phyloP scores from a whole-genome alignment of 1,140 invertebrate species.

The Zophobas morio region DNA sequence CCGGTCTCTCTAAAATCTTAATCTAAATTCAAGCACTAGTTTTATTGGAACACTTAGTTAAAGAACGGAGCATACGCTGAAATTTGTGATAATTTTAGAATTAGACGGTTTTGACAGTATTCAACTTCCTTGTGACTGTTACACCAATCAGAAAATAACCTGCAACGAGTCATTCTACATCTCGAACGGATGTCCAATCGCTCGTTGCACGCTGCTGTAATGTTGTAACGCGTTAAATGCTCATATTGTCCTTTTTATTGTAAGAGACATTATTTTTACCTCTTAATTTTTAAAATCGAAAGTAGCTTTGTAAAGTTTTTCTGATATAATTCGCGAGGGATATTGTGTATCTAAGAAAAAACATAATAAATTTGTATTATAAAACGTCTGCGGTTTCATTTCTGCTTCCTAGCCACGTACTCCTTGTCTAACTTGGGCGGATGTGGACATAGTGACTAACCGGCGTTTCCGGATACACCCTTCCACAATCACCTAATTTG shows the following conservation, averaged over 20 bases:
- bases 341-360: conserved; percentile 67
- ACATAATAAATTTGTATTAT: conserved; percentile 69
- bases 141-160: conserved; percentile 56
- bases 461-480: conserved; percentile 33
- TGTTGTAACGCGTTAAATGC: conserved; percentile 60
- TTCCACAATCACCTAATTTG: conserved; percentile 13
- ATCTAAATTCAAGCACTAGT: conserved; percentile 50
- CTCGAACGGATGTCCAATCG: conserved; percentile 18
- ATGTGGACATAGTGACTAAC: conserved; percentile 36
- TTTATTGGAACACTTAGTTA: conserved; percentile 50
- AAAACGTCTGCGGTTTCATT: conserved; percentile 51
- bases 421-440: conserved; percentile 14
- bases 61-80: conserved; percentile 48
- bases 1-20: conserved; percentile 39
- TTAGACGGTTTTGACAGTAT: conserved; percentile 51
- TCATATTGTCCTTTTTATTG: conserved; percentile 57
- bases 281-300: conserved; percentile 57
- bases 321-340: conserved; percentile 66
- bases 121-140: conserved; percentile 51
- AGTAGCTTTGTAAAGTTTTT: conserved; percentile 67
- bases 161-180: conserved; percentile 37
- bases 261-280: conserved; percentile 55
- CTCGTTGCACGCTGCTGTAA: conserved; percentile 54
- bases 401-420: conserved; percentile 39
- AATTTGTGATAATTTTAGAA: conserved; percentile 56